Percentiles rank a stretch among this genome's conserved stretches.
phyloP scores from a whole-genome alignment of 2,797 vertebrate species.

The Natrix natrix region DNA sequence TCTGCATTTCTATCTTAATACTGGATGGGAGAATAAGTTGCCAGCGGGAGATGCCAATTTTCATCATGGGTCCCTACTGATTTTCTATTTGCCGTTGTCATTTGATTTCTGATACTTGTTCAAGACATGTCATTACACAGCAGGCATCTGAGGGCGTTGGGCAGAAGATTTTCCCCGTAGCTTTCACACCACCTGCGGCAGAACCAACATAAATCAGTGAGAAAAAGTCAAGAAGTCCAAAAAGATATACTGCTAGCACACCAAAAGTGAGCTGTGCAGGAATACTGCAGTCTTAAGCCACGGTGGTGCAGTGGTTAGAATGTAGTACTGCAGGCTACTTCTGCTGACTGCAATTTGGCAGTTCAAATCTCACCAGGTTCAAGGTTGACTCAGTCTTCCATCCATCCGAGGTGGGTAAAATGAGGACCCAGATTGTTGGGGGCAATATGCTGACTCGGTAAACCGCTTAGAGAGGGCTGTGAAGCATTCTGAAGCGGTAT shows the following conservation, averaged over 20 bases:
- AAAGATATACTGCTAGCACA: neutral
- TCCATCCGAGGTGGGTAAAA: too few species aligned
- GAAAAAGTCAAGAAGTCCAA: neutral
- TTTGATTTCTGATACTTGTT: constrained; percentile 19
- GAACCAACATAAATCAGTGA: neutral
- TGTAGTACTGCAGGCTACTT: too few species aligned
- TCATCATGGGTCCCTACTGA: neutral
- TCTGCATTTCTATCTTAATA: neutral
- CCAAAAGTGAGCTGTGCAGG: neutral
- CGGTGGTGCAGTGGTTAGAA: too few species aligned
- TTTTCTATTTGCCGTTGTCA: constrained; percentile 28
- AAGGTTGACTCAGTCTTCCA: too few species aligned
- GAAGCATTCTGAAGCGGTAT: too few species aligned
- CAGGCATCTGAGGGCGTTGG: neutral
- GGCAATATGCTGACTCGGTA: too few species aligned
- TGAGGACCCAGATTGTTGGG: too few species aligned
- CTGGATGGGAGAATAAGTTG: neutral
- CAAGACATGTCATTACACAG: neutral
- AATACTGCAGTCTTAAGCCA: neutral
- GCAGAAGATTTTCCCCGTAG: neutral
- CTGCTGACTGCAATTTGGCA: too few species aligned
- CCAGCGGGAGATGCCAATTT: constrained; percentile 18
- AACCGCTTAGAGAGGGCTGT: too few species aligned
- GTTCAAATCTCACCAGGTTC: too few species aligned
- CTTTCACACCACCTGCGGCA: neutral